Base-by-base conservation (phyloP, 2,888 invertebrate species). In the Callyntrura guangdongensis region DNA sequence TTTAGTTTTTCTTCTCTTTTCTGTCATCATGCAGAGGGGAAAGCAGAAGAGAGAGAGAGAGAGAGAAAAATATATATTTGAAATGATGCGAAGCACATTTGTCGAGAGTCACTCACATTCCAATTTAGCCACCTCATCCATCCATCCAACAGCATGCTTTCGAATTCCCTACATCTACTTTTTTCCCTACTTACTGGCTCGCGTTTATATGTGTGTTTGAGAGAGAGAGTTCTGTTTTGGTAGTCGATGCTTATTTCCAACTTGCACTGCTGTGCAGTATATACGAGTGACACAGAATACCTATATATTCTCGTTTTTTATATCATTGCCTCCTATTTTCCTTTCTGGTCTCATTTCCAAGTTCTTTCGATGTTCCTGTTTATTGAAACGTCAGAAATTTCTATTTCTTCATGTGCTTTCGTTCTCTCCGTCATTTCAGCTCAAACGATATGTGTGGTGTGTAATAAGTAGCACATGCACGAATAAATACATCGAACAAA, bases 21-120 rank as follows among this genome's bases (percentile, higher is more conserved):
- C 53, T 83, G 83, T 89, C 82, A 83, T 89, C 83, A 61, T 47
- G 49, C 61, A 56, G 69, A 36, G 81, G 82, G 79, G 83, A 82
- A 27, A 86, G 86, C 11, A 27, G 64, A 69, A 4, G 22, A 49
- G 47, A n/a, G n/a, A n/a, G n/a, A n/a, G n/a, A n/a, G n/a, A n/a
- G n/a, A n/a, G n/a, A n/a, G 22, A 87, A 79, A 81, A 72, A 59
- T 47, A n/a, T 83, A 69, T 83, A 74, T 83, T 72, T 83, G 88
- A 83, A 89, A 89, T 87, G 87, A 87, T 89, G 89, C 89, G 89
- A 89, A 81, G 89, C 84, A 84, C 89, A 89, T 89, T 82, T 89
- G 89, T 89, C 84, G 89, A 89, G 91, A 91, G 88, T 89, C 91
- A 86, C 92, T 89, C 92, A 91, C 92, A 92, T 92, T 91, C 92